phyloP scores from a whole-genome alignment of 2,797 vertebrate species.

The Gobio occitaniae region DNA sequence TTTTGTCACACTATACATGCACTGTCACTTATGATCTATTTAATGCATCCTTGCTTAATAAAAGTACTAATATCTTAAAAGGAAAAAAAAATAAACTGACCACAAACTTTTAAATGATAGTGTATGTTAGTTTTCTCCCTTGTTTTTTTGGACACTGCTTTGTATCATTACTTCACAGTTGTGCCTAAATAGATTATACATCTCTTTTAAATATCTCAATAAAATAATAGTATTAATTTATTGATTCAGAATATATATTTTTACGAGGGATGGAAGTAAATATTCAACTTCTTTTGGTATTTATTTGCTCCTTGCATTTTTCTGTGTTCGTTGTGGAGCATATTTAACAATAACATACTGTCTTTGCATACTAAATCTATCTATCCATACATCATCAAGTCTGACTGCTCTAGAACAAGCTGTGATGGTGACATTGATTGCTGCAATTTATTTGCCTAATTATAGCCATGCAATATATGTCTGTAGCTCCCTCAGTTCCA shows the following conservation, averaged over 20 bases:
- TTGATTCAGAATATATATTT: neutral
- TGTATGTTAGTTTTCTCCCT: neutral
- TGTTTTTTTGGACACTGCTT: too few relatives aligned
- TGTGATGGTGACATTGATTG: constrained; percentile 55
- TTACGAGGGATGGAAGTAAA: neutral
- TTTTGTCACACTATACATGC: too few relatives aligned
- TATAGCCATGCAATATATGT: constrained; percentile 38
- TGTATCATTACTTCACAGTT: neutral
- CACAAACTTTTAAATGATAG: neutral
- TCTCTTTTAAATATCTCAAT: neutral
- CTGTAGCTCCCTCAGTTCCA: constrained; percentile 34
- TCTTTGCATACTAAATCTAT: constrained; percentile 2
- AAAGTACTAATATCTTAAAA: neutral
- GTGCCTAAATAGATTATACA: neutral
- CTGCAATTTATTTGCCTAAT: constrained; percentile 53
- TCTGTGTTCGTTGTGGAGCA: neutral
- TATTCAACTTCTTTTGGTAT: neutral
- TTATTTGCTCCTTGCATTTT: neutral
- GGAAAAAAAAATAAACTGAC: too few relatives aligned
- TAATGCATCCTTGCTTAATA: neutral
- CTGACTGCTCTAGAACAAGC: constrained; percentile 21
- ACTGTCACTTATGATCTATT: neutral
- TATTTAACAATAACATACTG: neutral
- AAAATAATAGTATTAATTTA: neutral
- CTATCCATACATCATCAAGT: neutral